Conservation (phyloP, 1,140 invertebrate genomes). For the Rhagoletis zephyria region DNA sequence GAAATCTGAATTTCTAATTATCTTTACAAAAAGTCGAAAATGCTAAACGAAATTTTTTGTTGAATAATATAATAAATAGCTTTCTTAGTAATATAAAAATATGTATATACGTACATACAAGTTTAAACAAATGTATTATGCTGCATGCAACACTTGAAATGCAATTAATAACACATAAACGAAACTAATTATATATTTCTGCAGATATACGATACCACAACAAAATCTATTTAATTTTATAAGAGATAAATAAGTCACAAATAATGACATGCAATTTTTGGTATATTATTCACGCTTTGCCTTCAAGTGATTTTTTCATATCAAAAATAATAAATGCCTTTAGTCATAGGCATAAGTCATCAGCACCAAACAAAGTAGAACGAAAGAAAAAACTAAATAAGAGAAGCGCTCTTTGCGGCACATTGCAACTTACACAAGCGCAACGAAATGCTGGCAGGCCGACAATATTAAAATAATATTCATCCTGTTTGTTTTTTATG, state of each 20-base stretch:
- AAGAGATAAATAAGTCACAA: not conserved
- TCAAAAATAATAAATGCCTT: too few relatives aligned
- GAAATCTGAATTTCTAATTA: not conserved
- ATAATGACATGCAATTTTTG: not conserved
- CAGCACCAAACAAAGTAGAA: too few relatives aligned
- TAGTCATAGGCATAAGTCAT: too few relatives aligned
- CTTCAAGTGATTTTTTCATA: too few relatives aligned
- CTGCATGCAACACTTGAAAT: not conserved
- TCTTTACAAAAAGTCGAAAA: not conserved
- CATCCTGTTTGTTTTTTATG: not conserved
- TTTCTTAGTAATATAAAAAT: too few relatives aligned
- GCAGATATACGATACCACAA: not conserved
- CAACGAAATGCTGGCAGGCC: too few relatives aligned
- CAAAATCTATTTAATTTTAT: not conserved
- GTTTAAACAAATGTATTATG: too few relatives aligned
- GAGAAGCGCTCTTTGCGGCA: too few relatives aligned
- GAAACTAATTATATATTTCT: constrained; percentile 5
- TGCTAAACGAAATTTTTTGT: not conserved
- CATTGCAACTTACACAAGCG: too few relatives aligned
- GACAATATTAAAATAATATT: not conserved
- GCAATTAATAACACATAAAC: constrained; percentile 2
- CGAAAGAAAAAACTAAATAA: too few relatives aligned
- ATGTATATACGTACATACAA: too few relatives aligned
- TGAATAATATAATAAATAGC: not conserved
- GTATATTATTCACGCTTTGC: too few relatives aligned